Base-by-base conservation (phyloP, 2,797 vertebrate species). In the Delichon dasypus region DNA sequence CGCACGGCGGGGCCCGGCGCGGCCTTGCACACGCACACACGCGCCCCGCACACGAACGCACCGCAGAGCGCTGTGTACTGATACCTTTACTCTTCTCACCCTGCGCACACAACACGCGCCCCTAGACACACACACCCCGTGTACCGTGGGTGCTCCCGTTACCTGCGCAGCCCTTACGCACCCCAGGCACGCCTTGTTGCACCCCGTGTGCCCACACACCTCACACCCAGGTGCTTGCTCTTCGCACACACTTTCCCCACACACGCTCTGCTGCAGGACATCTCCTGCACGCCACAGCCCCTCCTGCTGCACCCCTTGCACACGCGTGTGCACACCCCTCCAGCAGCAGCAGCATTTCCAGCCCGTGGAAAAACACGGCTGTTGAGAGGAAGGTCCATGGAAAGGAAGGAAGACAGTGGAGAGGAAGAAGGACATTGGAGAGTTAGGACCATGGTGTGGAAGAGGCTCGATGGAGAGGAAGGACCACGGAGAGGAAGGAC, bases 141-240 rank as follows among this genome's bases (percentile, higher is more conserved):
- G 27, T 9, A 0, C 36, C 7, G 16, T 3, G 11, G 7, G 51
- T 48, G 45, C 51, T 44, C 32, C 23, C 50, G 51, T 34, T 25
- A 7, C 20, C 19, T 14, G 29, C 16, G 15, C 54, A 11, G 13
- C 16, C 34, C 44, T 78, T 15, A 26, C 30, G 25, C 34, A 6
- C 3, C 26, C 22, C 44, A 22, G 36, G 42, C 26, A 23, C 15
- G 1, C 72, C 48, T 29, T 34, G 29, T 16, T 25, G 16, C 44
- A 30, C 23, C 6, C 16, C 8, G 12, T 16, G 53, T 16, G 17
- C 1, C 1, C 26, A 2, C 45, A 27, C 27, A 13, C 29, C 19
- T 60, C 23, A 9, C 54, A 47, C 2, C 11, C 29, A 15, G 2
- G 2, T 7, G 16, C 44, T 15, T 50, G 34, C 51, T 44, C 44